Conservation (phyloP, 2,888 invertebrate genomes). For the Melanostoma scalare region DNA sequence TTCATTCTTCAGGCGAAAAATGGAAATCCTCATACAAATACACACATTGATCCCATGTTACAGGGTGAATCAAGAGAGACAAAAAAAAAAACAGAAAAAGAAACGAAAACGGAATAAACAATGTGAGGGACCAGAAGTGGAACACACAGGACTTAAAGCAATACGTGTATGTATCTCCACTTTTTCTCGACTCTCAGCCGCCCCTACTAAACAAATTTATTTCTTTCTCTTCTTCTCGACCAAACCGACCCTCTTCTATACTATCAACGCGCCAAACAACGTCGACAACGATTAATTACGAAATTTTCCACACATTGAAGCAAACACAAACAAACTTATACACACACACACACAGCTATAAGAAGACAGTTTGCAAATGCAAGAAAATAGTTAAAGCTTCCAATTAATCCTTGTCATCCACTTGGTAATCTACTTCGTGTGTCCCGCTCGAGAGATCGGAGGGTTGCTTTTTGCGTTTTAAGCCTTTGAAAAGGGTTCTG, state of each 20-base stretch:
- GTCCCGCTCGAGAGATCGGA: constrained; percentile 14
- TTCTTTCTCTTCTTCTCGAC: constrained; percentile 26
- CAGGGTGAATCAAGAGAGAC: constrained; percentile 22
- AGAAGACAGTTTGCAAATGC: constrained; percentile 65
- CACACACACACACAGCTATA: background rate
- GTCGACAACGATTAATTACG: constrained; percentile 70
- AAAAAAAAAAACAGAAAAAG: constrained; percentile 4
- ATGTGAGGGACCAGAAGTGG: constrained; percentile 6
- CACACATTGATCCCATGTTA: constrained; percentile 28
- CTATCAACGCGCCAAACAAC: constrained; percentile 57
- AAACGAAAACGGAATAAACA: constrained; percentile 14
- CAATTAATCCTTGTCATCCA: constrained; percentile 73
- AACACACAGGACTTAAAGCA: constrained; percentile 38
- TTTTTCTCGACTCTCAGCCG: constrained; percentile 2
- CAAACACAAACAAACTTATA: constrained; percentile 1
- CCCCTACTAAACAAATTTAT: constrained; percentile 46
- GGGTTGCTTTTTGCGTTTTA: constrained; percentile 33
- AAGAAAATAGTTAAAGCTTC: constrained; percentile 60
- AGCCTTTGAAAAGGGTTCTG: constrained; percentile 32
- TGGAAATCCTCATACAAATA: constrained; percentile 32
- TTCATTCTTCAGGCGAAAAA: constrained; percentile 53
- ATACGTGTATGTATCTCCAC: constrained; percentile 29
- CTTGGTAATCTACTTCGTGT: constrained; percentile 69
- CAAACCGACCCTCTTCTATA: constrained; percentile 4
- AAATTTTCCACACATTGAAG: constrained; percentile 60